Conservation (phyloP, 2,113 vertebrate genomes). For the Semnornis frantzii region DNA sequence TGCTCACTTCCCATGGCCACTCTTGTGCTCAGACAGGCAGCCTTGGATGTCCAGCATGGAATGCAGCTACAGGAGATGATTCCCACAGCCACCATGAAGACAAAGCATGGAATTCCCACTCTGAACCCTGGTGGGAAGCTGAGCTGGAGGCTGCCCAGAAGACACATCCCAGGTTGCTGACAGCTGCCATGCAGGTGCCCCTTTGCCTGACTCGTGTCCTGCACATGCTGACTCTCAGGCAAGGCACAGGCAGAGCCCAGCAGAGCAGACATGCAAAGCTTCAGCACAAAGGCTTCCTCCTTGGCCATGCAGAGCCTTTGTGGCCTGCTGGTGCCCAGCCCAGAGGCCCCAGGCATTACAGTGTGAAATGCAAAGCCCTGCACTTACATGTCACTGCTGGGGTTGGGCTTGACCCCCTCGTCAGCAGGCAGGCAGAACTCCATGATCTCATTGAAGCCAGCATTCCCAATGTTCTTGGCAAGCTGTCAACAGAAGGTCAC, state of each 20-base stretch:
- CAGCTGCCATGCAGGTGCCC: not conserved
- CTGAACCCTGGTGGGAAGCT: not conserved
- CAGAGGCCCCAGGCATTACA: not conserved
- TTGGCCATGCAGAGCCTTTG: not conserved
- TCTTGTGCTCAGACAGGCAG: not conserved
- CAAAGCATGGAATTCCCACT: not conserved
- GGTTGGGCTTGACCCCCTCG: slow-evolving; percentile 83
- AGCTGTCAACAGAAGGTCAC: slow-evolving; percentile 77
- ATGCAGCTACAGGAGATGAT: not conserved
- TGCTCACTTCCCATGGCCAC: too few relatives aligned
- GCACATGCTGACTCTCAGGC: not conserved
- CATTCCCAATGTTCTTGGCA: slow-evolving; percentile 96
- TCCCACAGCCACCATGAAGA: not conserved
- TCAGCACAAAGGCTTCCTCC: not conserved
- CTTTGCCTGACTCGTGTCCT: not conserved
- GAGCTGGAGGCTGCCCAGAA: not conserved
- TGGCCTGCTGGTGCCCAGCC: not conserved
- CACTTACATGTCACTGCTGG: slow-evolving; percentile 94
- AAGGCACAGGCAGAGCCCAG: not conserved
- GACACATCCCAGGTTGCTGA: not conserved
- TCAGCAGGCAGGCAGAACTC: slow-evolving; percentile 86
- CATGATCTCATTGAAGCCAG: slow-evolving; percentile 97
- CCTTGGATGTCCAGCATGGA: not conserved
- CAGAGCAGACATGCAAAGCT: not conserved
- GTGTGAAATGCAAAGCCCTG: not conserved